Conservation (phyloP, 2,113 vertebrate genomes). For the Hymenochirus boettgeri region DNA sequence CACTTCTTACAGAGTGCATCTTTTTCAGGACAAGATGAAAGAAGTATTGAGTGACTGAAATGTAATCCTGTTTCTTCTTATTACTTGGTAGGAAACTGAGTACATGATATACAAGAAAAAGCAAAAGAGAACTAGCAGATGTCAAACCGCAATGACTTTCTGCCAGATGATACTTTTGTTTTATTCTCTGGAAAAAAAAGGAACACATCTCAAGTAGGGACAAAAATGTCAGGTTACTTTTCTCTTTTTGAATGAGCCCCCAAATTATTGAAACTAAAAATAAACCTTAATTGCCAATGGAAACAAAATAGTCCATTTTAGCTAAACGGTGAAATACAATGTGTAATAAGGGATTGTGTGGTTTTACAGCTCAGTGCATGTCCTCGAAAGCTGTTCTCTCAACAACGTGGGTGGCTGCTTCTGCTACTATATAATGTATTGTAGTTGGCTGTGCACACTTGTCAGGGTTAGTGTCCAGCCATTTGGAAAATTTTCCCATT, state of each 20-base stretch:
- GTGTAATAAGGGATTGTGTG: conserved; percentile 87
- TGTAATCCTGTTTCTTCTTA: not conserved
- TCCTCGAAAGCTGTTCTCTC: conserved; percentile 89
- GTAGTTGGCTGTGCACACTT: conserved; percentile 93
- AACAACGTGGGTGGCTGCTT: conserved; percentile 97
- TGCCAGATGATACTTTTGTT: conserved; percentile 28
- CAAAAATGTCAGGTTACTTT: conserved; percentile 50
- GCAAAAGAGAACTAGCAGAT: conserved; percentile 51
- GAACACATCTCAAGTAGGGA: conserved; percentile 35
- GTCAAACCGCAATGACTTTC: conserved; percentile 23
- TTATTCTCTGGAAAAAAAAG: conserved; percentile 27
- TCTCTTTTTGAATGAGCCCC: conserved; percentile 52
- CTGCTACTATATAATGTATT: conserved; percentile 93
- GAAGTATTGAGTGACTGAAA: conserved; percentile 1
- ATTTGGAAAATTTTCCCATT: conserved; percentile 95
- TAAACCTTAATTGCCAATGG: conserved; percentile 50
- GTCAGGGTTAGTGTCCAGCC: conserved; percentile 92
- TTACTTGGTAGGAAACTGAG: conserved; percentile 11
- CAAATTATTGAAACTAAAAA: conserved; percentile 53
- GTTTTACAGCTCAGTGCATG: conserved; percentile 93
- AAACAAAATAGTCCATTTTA: conserved; percentile 73
- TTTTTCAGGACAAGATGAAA: not conserved
- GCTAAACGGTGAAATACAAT: conserved; percentile 86
- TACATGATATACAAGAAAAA: conserved; percentile 20
- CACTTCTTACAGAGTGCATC: too few species aligned